Conservation (phyloP, 2,888 invertebrate species). For the Agrochola lychnidis region DNA sequence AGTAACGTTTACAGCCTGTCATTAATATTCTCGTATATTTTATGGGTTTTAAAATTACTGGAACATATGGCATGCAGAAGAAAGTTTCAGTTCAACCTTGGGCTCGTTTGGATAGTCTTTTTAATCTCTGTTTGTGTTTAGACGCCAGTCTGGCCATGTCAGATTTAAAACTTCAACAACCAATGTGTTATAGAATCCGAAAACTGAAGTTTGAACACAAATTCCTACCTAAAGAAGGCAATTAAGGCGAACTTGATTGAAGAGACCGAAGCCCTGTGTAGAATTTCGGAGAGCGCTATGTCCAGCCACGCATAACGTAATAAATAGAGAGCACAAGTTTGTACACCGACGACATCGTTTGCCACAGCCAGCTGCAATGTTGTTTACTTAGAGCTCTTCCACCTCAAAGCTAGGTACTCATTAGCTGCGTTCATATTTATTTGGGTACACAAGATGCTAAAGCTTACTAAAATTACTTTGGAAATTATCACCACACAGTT, state of each 20-base stretch:
- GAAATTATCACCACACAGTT: slow-evolving; percentile 4
- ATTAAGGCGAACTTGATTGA: not conserved
- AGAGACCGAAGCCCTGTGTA: not conserved
- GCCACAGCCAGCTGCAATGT: not conserved
- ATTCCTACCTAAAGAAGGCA: not conserved
- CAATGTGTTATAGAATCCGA: not conserved
- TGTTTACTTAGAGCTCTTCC: slow-evolving; percentile 4
- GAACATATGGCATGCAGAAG: slow-evolving; percentile 28
- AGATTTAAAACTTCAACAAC: not conserved
- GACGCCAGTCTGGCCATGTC: too few relatives aligned
- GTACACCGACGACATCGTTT: not conserved
- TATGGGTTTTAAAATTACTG: slow-evolving; percentile 49
- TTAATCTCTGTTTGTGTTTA: not conserved
- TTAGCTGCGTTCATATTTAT: slow-evolving; percentile 28
- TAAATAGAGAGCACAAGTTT: not conserved
- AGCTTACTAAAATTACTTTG: slow-evolving; percentile 7
- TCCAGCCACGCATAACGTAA: not conserved
- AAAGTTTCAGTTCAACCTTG: slow-evolving; percentile 31
- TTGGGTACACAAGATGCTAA: slow-evolving; percentile 8
- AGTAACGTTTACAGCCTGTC: slow-evolving; percentile 40
- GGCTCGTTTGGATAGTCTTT: slow-evolving; percentile 4
- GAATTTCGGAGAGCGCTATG: not conserved
- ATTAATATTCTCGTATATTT: slow-evolving; percentile 48
- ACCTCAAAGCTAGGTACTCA: not conserved
- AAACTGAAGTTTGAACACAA: not conserved